Base-by-base conservation (phyloP, 2,888 invertebrate species). In the Cotesia congregata region DNA sequence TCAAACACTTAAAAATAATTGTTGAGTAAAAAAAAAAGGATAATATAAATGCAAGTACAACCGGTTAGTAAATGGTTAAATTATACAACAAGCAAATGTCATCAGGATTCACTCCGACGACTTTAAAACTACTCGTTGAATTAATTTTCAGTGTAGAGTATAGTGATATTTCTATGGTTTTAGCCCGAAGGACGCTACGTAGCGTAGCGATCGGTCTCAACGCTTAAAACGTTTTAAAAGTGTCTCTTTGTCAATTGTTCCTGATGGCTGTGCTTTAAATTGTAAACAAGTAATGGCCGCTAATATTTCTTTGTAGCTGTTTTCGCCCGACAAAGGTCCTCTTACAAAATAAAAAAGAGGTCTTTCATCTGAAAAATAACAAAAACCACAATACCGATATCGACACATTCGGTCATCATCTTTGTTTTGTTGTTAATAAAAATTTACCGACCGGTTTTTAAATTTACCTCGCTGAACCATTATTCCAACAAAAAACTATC, bases 31-130 rank as follows among this genome's bases (percentile, higher is more conserved):
- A 4, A 41, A 41, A 41, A 50, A 50, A 50, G 4, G 12, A 50
- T 50, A 50, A 50, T 50, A 50, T 50, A 30, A 65, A 12, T 65
- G 38, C 65, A 65, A 5, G 65, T 65, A 65, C 30, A 65, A 30
- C 65, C 30, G 65, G 65, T 65, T 30, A 30, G 65, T 65, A 65
- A 50, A 65, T 65, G 30, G 65, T 20, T 30, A 65, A 65, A 30
- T 65, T 65, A 65, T 65, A 65, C 65, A 50, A 50, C 50, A 50
- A 50, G 50, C 50, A 50, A 50, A 50, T 12, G 50, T 50, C 50
- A 50, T 50, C 50, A 50, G 50, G 50, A 50, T 50, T 50, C 50
- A 50, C 50, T 50, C 50, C 9, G 50, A 50, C 50, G 50, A 50
- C 50, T 50, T 50, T 50, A 6, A 50, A 50, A 50, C 50, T 50